Evolutionary conservation across 2,888 invertebrate species (phyloP), one percentile per base, ranked within the genome.

Genomic region (Spodoptera picta): DNA sequence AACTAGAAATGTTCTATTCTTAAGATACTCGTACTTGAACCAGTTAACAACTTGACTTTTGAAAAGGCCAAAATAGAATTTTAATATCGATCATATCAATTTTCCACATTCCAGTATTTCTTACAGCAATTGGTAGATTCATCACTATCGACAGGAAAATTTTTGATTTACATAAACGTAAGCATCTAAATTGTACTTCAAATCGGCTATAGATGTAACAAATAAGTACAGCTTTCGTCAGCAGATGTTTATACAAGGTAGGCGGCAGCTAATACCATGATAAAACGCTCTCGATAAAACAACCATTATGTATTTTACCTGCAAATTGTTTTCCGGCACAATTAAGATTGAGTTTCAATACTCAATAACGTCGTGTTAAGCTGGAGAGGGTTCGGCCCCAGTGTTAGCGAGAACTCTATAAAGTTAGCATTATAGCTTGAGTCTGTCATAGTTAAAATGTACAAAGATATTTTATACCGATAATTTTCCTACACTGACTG

Each of bases 281-380:
- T 91, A 89, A 89, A 88, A 87, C 80, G 74, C 78, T 77, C 75
- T 77, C 85, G 85, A 90, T 90, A 89, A 90, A 87, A 85, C 77
- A 70, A 70, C 81, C 77, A 83, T 83, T 84, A 84, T 75, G 81
- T 83, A 81, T 87, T 86, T 81, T 81, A 69, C 81, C 80, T 80
- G 90, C 83, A 90, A 92, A 93, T 90, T 88, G 90, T 91, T 92
- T 93, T 91, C 92, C 91, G 90, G 87, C 86, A 89, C 86, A 84
- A 90, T 91, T 91, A 89, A 91, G 90, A 92, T 93, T 92, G 88
- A 86, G 85, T 92, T 92, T 91, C 89, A 90, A 92, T 90, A 84
- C 85, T 84, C 89, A 86, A 91, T 92, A 89, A 88, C 65, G 69
- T 19, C 62, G 65, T 71, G 73, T 80, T 67, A 79, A 70, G 64